Percentiles rank a stretch among this genome's conserved stretches.
These are phyloP conservation scores for Heteromurus nitidus DNA, from an alignment of 2,888 invertebrate genomes.

Conservation along the genomic window DNA sequence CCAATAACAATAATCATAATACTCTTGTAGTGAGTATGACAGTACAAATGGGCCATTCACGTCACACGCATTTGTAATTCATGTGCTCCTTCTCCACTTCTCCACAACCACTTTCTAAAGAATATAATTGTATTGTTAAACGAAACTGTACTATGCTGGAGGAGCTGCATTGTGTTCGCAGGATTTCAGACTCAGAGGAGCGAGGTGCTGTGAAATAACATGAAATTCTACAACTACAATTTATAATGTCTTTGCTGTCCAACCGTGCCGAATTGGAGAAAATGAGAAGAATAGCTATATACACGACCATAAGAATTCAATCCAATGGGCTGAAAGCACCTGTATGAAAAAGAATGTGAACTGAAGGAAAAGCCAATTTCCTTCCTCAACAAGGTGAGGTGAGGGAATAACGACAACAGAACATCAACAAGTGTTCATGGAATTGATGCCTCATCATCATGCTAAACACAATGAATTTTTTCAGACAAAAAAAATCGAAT, in stretches of 20 bases:
- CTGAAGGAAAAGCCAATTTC: constrained; percentile 18
- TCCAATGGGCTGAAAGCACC: constrained; percentile 9
- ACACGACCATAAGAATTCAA: background rate
- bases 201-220: constrained; percentile 39
- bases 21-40: constrained; percentile 32
- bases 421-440: background rate
- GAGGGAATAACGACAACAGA: constrained; percentile 3
- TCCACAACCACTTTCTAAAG: constrained; percentile 18
- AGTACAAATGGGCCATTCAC: constrained; percentile 55
- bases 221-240: constrained; percentile 39
- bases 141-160: constrained; percentile 10
- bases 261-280: constrained; percentile 55
- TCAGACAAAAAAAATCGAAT: constrained; percentile 21
- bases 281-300: constrained; percentile 20
- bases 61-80: constrained; percentile 48
- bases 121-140: constrained; percentile 45
- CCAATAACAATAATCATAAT: constrained; percentile 24
- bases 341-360: background rate
- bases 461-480: constrained; percentile 18
- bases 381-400: constrained; percentile 1
- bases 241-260: constrained; percentile 58
- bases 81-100: constrained; percentile 26
- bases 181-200: too few relatives aligned
- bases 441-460: constrained; percentile 32
- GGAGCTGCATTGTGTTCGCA: background rate